Evolutionary conservation across 1,140 invertebrate species (phyloP).

Genomic region (Helicoverpa zea): DNA sequence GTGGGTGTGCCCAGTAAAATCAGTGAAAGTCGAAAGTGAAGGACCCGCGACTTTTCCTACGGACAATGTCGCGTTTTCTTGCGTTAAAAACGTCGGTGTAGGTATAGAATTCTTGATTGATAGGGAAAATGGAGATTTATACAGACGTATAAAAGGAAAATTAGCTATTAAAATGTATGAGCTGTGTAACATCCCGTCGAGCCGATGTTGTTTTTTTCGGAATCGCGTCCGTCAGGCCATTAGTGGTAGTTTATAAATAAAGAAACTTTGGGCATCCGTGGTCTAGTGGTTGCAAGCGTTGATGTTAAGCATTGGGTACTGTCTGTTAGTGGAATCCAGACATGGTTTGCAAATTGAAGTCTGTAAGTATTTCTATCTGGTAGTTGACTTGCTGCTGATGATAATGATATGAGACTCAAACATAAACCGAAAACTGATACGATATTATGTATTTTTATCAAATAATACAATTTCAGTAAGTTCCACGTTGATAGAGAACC

Average conservation of each 20-base stretch:
- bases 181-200: neutral
- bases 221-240: neutral
- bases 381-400: no score
- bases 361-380: no score
- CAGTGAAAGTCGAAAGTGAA: conserved; percentile 76
- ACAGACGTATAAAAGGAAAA: neutral
- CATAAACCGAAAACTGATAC: no score
- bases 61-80: conserved; percentile 39
- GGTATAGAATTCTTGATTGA: neutral
- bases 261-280: no score
- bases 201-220: neutral
- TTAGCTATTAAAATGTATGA: neutral
- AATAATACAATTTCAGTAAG: neutral
- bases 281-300: no score
- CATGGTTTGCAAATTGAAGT: no score
- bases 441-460: no score
- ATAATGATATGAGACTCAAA: no score
- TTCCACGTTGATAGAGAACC: neutral
- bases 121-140: neutral
- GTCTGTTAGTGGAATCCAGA: no score
- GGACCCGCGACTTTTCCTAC: conserved; percentile 57
- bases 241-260: no score
- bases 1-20: conserved; percentile 53
- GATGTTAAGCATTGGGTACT: no score
- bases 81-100: neutral